Percentiles rank a stretch among this genome's conserved stretches.
phyloP scores from a whole-genome alignment of 2,797 vertebrate species.

The Sebastolobus alascanus region DNA sequence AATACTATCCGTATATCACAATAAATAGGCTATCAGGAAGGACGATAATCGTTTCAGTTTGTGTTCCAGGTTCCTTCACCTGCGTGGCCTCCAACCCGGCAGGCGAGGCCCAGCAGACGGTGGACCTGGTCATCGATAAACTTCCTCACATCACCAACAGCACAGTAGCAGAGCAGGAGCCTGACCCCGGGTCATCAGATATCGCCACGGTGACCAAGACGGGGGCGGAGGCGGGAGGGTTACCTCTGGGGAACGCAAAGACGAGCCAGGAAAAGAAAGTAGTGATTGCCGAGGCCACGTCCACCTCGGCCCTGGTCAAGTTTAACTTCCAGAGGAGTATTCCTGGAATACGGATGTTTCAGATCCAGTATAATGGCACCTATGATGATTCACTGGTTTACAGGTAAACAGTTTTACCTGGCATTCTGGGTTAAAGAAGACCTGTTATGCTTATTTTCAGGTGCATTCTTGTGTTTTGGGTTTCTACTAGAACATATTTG shows the following conservation, averaged over 20 bases:
- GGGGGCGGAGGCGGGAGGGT: conserved; percentile 83
- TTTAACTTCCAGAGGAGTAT: conserved; percentile 99
- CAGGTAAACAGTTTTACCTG: conserved; percentile 87
- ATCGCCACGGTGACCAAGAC: conserved; percentile 97
- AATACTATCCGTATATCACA: neutral
- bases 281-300: conserved; percentile 92
- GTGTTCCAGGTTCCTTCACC: conserved; percentile 91
- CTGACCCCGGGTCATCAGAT: conserved; percentile 96
- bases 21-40: neutral
- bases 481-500: too few relatives aligned
- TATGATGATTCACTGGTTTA: conserved; percentile 99
- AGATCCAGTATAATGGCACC: conserved; percentile 99
- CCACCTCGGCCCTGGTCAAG: conserved; percentile 93
- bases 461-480: too few relatives aligned
- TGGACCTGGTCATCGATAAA: conserved; percentile 95
- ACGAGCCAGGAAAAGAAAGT: conserved; percentile 95
- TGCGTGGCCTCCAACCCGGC: conserved; percentile 98
- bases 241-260: conserved; percentile 91
- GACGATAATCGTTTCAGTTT: conserved; percentile 9
- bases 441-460: too few relatives aligned
- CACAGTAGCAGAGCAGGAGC: conserved; percentile 92
- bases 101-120: conserved; percentile 94
- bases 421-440: neutral
- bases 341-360: conserved; percentile 99
- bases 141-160: conserved; percentile 96